Evolutionary conservation across 2,113 vertebrate species (phyloP).

Genomic region (Merops nubicus): DNA sequence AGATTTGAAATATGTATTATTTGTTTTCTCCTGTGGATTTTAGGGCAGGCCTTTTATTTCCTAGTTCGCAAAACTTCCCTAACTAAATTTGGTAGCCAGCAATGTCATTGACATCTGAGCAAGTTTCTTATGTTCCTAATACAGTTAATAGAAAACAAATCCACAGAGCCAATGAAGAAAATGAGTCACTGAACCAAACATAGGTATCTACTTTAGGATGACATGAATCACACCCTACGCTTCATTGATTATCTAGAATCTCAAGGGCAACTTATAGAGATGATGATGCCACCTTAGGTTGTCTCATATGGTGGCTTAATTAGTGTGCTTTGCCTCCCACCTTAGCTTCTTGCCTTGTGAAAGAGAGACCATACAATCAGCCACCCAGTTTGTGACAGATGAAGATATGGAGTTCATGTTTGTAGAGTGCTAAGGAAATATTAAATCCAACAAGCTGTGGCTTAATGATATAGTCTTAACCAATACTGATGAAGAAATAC

Average conservation of each 20-base stretch:
- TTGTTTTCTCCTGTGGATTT: background rate
- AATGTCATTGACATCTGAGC: background rate
- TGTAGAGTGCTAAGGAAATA: background rate
- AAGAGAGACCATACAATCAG: background rate
- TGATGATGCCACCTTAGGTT: background rate
- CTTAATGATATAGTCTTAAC: background rate
- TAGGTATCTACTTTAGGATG: background rate
- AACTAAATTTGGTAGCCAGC: background rate
- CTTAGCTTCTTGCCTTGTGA: background rate
- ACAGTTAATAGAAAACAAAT: background rate
- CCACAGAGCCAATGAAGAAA: background rate
- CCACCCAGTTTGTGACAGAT: background rate
- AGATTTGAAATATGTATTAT: background rate
- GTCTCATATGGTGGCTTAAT: background rate
- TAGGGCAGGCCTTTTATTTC: background rate
- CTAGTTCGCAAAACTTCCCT: background rate
- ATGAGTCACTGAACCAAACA: conserved; percentile 20
- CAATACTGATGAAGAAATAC: background rate
- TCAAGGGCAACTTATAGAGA: background rate
- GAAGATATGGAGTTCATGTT: conserved; percentile 22
- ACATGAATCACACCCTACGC: background rate
- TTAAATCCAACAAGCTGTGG: background rate
- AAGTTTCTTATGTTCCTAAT: background rate
- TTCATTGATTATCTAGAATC: background rate
- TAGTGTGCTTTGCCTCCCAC: background rate